phyloP scores from a whole-genome alignment of 2,797 vertebrate genomes.

The Tragopan temminckii region DNA sequence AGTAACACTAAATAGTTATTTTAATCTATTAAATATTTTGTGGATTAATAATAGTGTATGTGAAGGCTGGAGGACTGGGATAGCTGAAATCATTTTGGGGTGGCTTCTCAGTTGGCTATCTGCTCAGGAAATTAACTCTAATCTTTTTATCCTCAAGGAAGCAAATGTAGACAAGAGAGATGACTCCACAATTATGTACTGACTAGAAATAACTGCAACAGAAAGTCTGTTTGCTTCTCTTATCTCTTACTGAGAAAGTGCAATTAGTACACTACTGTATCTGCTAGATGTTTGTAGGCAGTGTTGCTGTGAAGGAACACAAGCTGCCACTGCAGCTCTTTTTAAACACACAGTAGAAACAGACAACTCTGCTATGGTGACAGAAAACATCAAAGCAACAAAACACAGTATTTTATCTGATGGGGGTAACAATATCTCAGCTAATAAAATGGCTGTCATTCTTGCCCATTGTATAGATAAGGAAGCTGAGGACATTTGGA shows the following conservation, averaged over 20 bases:
- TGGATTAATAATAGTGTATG: not conserved
- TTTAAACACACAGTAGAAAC: slow-evolving; percentile 50
- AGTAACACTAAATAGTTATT: not conserved
- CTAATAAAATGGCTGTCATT: slow-evolving; percentile 78
- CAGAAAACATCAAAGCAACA: slow-evolving; percentile 69
- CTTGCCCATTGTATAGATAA: slow-evolving; percentile 67
- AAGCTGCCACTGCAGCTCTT: slow-evolving; percentile 21
- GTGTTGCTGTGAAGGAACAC: slow-evolving; percentile 20
- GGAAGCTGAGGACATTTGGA: slow-evolving; percentile 30
- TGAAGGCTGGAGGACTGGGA: not conserved
- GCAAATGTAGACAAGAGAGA: not conserved
- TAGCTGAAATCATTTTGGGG: not conserved
- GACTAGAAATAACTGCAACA: not conserved
- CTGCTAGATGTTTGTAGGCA: not conserved
- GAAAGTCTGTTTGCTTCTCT: not conserved
- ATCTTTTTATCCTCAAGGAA: not conserved
- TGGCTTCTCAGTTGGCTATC: not conserved
- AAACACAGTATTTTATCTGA: slow-evolving; percentile 68
- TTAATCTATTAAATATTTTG: slow-evolving; percentile 2
- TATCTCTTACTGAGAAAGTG: slow-evolving; percentile 24
- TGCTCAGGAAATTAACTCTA: not conserved
- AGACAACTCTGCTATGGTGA: slow-evolving; percentile 31
- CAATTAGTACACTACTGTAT: not conserved
- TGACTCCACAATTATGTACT: not conserved
- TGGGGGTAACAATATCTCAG: slow-evolving; percentile 73